phyloP scores from a whole-genome alignment of 2,797 vertebrate species.

The Pipistrellus kuhlii region DNA sequence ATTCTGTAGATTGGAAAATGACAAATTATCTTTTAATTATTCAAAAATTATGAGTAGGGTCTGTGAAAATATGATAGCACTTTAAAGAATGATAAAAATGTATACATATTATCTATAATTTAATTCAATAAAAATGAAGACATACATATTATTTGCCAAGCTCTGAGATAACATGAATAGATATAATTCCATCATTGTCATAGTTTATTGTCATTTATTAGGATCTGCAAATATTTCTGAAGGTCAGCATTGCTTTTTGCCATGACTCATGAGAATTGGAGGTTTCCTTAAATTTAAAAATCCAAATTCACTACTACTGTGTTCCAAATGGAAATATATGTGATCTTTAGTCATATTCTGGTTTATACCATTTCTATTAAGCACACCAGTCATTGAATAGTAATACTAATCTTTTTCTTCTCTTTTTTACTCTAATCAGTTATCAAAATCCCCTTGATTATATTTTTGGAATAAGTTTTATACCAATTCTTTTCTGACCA shows the following conservation, averaged over 20 bases:
- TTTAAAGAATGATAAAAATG: slow-evolving; percentile 14
- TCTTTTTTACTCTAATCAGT: neutral
- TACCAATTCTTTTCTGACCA: neutral
- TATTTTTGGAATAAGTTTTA: neutral
- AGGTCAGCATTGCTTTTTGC: neutral
- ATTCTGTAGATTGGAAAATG: slow-evolving; percentile 21
- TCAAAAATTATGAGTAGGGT: slow-evolving; percentile 22
- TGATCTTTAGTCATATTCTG: neutral
- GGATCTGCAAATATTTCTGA: neutral
- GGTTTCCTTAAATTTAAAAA: slow-evolving; percentile 42
- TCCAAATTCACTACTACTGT: neutral
- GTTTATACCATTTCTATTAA: neutral
- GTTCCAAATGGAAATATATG: neutral
- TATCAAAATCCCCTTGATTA: neutral
- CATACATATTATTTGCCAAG: neutral
- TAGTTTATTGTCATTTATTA: slow-evolving; percentile 26
- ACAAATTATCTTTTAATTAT: slow-evolving; percentile 13
- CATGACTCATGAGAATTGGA: neutral
- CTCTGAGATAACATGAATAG: neutral
- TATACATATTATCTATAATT: neutral
- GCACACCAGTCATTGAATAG: neutral
- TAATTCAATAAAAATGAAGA: neutral
- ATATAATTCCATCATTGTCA: neutral
- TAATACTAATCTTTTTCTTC: neutral
- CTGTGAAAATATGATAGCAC: neutral